Evolutionary conservation across 2,888 invertebrate genomes (phyloP).

Genomic region (Oegoconia quadripuncta): DNA sequence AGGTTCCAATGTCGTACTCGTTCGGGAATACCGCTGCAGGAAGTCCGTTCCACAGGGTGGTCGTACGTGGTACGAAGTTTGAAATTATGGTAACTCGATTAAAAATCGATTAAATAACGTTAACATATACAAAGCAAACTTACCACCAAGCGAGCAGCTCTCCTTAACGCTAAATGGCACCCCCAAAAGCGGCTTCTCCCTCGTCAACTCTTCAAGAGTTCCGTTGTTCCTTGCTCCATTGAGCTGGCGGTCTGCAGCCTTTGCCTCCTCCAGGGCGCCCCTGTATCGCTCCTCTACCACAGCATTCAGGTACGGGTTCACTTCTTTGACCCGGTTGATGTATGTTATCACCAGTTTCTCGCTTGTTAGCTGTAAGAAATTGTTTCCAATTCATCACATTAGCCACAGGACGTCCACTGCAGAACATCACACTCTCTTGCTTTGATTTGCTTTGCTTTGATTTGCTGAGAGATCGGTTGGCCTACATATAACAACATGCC

Average conservation of each 20-base stretch:
- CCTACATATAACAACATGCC: no score
- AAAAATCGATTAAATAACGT: no score
- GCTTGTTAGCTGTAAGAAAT: conserved; percentile 74
- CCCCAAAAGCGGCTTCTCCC: conserved; percentile 84
- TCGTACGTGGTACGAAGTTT: no score
- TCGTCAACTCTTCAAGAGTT: conserved; percentile 54
- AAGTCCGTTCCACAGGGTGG: no score
- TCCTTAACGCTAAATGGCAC: conserved; percentile 91
- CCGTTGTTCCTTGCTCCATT: conserved; percentile 39
- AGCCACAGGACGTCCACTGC: no score
- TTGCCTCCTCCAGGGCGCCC: conserved; percentile 82
- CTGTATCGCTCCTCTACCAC: conserved; percentile 83
- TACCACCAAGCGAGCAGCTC: conserved; percentile 86
- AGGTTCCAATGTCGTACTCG: no score
- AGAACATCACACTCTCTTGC: no score
- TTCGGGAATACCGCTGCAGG: no score
- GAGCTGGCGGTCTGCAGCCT: conserved; percentile 70
- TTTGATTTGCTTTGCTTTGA: no score
- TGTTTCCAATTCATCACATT: no score
- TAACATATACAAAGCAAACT: conserved; percentile 17
- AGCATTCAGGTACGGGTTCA: conserved; percentile 84
- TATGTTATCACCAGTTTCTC: conserved; percentile 79
- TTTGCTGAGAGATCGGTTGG: no score
- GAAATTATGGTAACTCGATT: no score
- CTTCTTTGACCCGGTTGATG: conserved; percentile 81